A percentile compares a stretch with the other conserved stretches of the same genome.
These are phyloP conservation scores for Cynopterus brachyotis DNA, from an alignment of 2,113 vertebrate genomes.

Conservation along the genomic window DNA sequence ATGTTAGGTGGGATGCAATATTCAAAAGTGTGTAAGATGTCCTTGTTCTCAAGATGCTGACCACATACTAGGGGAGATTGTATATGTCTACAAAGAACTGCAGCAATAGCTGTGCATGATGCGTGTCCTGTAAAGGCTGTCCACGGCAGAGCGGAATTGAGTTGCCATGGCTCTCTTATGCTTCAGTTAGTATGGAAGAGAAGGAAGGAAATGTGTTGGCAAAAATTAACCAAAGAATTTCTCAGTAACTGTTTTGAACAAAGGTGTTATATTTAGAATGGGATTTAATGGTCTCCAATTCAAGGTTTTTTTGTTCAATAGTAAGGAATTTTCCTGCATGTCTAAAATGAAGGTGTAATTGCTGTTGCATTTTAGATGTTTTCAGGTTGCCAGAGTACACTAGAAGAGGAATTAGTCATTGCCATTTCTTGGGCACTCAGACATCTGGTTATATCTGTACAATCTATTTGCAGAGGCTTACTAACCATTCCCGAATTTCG, in stretches of 20 bases:
- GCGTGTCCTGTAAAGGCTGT: background rate
- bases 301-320: background rate
- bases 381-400: background rate
- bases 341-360: background rate
- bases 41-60: background rate
- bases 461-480: background rate
- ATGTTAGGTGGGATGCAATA: background rate
- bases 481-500: background rate
- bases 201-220: background rate
- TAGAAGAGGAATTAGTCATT: background rate
- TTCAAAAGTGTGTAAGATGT: background rate
- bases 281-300: background rate
- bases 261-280: background rate
- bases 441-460: background rate
- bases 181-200: background rate
- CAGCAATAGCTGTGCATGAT: rapidly evolving
- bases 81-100: background rate
- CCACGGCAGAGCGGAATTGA: background rate
- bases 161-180: background rate
- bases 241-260: background rate
- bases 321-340: background rate
- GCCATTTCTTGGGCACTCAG: background rate
- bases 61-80: background rate
- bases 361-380: background rate
- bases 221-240: background rate